A percentile compares a stretch with the other conserved stretches of the same genome.
Evolutionary conservation across 2,113 vertebrate genomes (phyloP).

Genomic region (Procavia capensis): DNA sequence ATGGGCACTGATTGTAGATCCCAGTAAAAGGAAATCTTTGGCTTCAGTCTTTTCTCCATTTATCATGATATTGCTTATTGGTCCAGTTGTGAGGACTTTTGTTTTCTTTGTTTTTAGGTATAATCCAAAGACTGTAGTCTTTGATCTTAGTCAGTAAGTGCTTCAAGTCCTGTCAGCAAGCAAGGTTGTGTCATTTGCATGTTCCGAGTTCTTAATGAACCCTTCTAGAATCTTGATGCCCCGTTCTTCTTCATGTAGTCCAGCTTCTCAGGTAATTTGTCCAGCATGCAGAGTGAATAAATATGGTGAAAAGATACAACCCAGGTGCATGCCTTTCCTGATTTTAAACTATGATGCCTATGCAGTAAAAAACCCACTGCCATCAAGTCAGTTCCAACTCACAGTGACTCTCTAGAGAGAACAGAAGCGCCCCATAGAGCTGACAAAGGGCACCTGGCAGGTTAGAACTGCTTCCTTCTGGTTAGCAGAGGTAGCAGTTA

Average conservation of each 20-base stretch:
- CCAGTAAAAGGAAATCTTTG: neutral
- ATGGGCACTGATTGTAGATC: neutral
- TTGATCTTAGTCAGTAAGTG: neutral
- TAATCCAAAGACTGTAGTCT: neutral
- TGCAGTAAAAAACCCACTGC: too few relatives aligned
- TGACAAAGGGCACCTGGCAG: too few relatives aligned
- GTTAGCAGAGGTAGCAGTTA: too few relatives aligned
- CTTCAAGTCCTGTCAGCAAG: neutral
- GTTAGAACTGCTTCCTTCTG: too few relatives aligned
- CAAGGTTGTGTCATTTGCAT: too few relatives aligned
- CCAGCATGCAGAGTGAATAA: neutral
- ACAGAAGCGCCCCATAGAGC: too few relatives aligned
- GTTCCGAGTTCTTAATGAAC: neutral
- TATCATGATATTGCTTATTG: neutral
- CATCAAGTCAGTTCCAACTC: too few relatives aligned
- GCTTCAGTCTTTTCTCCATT: neutral
- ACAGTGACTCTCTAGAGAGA: too few relatives aligned
- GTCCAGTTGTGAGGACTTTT: neutral
- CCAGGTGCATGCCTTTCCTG: neutral
- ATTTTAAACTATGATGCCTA: neutral
- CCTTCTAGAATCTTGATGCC: neutral
- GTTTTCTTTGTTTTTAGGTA: neutral
- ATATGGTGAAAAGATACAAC: neutral
- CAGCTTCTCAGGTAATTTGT: neutral
- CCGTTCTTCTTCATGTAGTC: neutral